These are phyloP conservation scores for Melipona beecheii DNA, from an alignment of 2,888 invertebrate species.

Conservation along the genomic window DNA sequence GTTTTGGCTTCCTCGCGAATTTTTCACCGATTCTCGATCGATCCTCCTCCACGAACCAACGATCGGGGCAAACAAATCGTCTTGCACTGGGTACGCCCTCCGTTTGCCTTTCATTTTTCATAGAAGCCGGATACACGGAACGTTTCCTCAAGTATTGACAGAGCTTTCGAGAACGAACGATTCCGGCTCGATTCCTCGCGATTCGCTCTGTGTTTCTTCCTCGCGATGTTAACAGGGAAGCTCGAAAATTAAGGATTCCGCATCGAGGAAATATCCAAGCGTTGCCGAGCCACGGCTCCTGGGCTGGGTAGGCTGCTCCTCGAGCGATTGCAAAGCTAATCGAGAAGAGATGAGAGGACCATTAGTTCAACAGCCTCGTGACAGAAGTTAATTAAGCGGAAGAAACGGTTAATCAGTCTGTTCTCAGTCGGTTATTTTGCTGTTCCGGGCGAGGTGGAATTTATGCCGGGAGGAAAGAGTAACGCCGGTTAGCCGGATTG, in stretches of 20 bases:
- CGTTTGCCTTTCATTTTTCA: background rate
- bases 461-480: constrained; percentile 26
- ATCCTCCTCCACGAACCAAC: background rate
- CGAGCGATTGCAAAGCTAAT: background rate
- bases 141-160: background rate
- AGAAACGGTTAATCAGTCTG: constrained; percentile 18
- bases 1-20: constrained; percentile 9
- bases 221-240: no score
- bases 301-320: background rate
- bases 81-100: background rate
- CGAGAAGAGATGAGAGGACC: background rate
- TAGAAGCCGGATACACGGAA: background rate
- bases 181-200: background rate
- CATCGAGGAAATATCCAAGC: no score
- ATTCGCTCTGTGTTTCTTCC: no score
- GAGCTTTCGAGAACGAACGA: background rate
- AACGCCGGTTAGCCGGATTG: constrained; percentile 47
- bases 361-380: background rate
- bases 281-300: no score
- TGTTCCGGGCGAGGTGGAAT: constrained; percentile 32
- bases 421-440: constrained; percentile 20
- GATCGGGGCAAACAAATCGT: constrained; percentile 15
- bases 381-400: constrained; percentile 39
- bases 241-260: no score
- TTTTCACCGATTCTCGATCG: no score